Base-by-base conservation (phyloP, 2,797 vertebrate species). In the Pteropus rufus region DNA sequence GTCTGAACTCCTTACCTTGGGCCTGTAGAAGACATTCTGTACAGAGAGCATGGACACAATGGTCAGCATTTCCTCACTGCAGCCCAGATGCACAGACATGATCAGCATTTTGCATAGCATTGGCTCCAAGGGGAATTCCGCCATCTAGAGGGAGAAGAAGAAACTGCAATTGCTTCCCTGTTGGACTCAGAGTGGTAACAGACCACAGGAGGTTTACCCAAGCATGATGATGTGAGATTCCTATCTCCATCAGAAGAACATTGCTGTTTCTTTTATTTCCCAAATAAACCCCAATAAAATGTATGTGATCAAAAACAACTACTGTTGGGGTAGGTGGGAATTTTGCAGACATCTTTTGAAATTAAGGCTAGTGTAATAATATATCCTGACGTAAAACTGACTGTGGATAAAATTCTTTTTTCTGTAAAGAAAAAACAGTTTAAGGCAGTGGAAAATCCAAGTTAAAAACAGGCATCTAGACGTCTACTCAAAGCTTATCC, bases 71-170 rank as follows among this genome's bases (percentile, higher is more conserved):
- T 99, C 99, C 90, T 99, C 99, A 0, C 99, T 99, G 99, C 99
- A 99, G 73, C 99, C 99, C 98, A 99, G 98, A 19, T 99, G 99
- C 83, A 99, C 99, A 0, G 99, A 99, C 99, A 99, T 99, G 98
- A 99, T 99, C 97, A 99, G 93, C 99, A 99, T 99, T 98, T 99
- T 99, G 96, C 99, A 99, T 97, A 99, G 96, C 99, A 99, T 99
- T 5, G 99, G 99, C 98, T 99, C 99, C 98, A 99, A 98, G 49
- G 99, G 99, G 95, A 99, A 99, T 98, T 99, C 99, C 0, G 99
- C 99, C 99, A 99, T 99, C 99, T 99, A 97, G 84, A 97, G 84
- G 93, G 18, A 95, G 56, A 93, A 83, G 82, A 64, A 76, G 81
- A 77, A 96, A 98, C 15, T 73, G 89, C 94, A 97, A 3, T 0